Evolutionary conservation across 2,113 vertebrate species (phyloP).

Genomic region (Enhydra lutris): DNA sequence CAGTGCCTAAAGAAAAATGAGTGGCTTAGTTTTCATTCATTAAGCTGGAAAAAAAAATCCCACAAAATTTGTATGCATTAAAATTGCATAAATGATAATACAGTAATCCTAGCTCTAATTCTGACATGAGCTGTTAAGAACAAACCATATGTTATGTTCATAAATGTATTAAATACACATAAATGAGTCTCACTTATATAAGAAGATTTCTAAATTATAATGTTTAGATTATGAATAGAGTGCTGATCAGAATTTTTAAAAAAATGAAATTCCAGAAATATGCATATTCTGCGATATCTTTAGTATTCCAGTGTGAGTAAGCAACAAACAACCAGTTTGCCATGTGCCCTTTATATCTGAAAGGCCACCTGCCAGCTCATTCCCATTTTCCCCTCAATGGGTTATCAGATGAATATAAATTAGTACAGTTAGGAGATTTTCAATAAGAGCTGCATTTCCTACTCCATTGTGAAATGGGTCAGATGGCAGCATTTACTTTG

Average conservation of each 20-base stretch:
- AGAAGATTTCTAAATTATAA: slow-evolving; percentile 33
- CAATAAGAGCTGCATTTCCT: background rate
- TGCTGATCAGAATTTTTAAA: slow-evolving; percentile 13
- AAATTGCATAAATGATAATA: background rate
- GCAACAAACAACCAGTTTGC: slow-evolving; percentile 65
- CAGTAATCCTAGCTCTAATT: slow-evolving; percentile 19
- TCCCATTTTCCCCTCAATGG: slow-evolving; percentile 53
- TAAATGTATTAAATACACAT: slow-evolving; percentile 51
- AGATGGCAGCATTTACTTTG: slow-evolving; percentile 12
- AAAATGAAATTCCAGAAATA: slow-evolving; percentile 33
- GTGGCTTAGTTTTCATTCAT: slow-evolving; percentile 58
- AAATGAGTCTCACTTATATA: slow-evolving; percentile 17
- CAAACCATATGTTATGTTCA: slow-evolving; percentile 44
- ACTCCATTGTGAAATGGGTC: background rate
- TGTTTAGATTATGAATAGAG: slow-evolving; percentile 47
- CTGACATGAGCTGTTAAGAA: slow-evolving; percentile 44
- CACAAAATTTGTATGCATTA: slow-evolving; percentile 29
- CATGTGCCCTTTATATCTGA: slow-evolving; percentile 71
- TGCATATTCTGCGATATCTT: background rate
- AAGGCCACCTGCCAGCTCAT: slow-evolving; percentile 79
- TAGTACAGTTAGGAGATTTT: slow-evolving; percentile 52
- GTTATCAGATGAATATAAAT: slow-evolving; percentile 74
- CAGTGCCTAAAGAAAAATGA: slow-evolving; percentile 43
- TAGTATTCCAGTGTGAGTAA: slow-evolving; percentile 69
- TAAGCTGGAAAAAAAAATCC: slow-evolving; percentile 39